A percentile compares a stretch with the other conserved stretches of the same genome.
Conservation (phyloP, 2,888 invertebrate genomes). For the Amaurobius ferox region DNA sequence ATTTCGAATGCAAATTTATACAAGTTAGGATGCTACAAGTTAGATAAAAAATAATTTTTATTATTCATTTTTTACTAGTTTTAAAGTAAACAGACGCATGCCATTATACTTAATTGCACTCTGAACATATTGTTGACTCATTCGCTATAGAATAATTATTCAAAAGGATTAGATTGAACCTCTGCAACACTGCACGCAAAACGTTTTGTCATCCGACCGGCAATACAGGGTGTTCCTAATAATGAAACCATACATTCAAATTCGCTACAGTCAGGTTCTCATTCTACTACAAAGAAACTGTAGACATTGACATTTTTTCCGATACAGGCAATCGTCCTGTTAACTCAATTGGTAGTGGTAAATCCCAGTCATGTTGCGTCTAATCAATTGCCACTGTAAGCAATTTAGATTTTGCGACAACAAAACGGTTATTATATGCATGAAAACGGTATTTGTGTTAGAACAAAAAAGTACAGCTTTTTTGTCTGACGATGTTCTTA, state of each 20-base stretch:
- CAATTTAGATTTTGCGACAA: constrained; percentile 35
- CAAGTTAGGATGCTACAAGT: no score
- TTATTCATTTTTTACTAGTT: no score
- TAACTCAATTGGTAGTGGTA: constrained; percentile 63
- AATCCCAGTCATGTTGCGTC: constrained; percentile 9
- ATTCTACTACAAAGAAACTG: constrained; percentile 11
- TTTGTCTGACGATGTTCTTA: neutral
- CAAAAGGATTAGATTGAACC: constrained; percentile 6
- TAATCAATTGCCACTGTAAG: constrained; percentile 26
- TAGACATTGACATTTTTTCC: constrained; percentile 11
- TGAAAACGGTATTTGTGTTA: constrained; percentile 16
- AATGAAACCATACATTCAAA: constrained; percentile 13
- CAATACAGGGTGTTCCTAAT: constrained; percentile 1
- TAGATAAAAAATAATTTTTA: no score
- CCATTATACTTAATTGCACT: no score
- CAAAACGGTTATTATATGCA: no score
- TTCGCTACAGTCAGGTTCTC: constrained; percentile 36
- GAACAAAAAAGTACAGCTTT: neutral
- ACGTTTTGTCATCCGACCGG: neutral
- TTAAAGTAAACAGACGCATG: no score
- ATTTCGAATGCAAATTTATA: no score
- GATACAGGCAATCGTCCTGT: constrained; percentile 37
- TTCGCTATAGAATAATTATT: no score
- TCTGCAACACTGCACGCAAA: neutral
- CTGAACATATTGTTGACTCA: no score